Percentiles rank a stretch among this genome's conserved stretches.
These are phyloP conservation scores for Medauroidea extradentata DNA, from an alignment of 1,140 invertebrate genomes.

Conservation along the genomic window DNA sequence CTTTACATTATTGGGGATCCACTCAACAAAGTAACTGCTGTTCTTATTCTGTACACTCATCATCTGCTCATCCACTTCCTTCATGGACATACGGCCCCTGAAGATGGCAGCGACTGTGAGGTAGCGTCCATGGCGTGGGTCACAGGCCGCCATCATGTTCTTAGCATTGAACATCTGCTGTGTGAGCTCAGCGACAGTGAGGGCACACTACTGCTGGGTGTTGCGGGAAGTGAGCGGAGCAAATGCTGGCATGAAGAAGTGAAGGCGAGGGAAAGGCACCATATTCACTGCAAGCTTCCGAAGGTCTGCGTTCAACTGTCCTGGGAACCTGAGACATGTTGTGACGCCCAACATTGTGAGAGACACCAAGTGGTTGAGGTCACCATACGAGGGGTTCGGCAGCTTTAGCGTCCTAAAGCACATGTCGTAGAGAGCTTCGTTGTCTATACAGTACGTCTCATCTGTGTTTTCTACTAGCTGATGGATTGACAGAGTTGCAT, in stretches of 20 bases:
- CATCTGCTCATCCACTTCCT: slow-evolving; percentile 73
- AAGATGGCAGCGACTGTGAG: slow-evolving; percentile 75
- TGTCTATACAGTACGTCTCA: slow-evolving; percentile 85
- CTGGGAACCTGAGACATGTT: slow-evolving; percentile 74
- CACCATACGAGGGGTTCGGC: slow-evolving; percentile 71
- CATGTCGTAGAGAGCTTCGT: slow-evolving; percentile 89
- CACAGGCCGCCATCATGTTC: too few species aligned
- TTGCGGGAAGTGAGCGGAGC: slow-evolving; percentile 84
- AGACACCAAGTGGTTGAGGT: slow-evolving; percentile 73
- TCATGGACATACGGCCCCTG: slow-evolving; percentile 80
- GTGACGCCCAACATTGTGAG: slow-evolving; percentile 87
- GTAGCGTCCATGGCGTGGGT: too few species aligned
- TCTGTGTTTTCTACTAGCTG: slow-evolving; percentile 87
- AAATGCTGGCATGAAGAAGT: slow-evolving; percentile 95
- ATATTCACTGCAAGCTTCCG: slow-evolving; percentile 90
- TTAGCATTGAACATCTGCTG: slow-evolving; percentile 84
- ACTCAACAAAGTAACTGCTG: slow-evolving; percentile 76
- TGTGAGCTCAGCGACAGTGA: slow-evolving; percentile 77
- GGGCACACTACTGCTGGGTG: slow-evolving; percentile 71
- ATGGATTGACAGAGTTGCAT: slow-evolving; percentile 81
- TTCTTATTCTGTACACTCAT: slow-evolving; percentile 74
- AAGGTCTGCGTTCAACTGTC: too few species aligned
- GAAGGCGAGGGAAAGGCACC: slow-evolving; percentile 81
- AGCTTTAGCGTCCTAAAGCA: slow-evolving; percentile 85
- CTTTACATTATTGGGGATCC: slow-evolving; percentile 83